phyloP scores from a whole-genome alignment of 2,888 invertebrate species.

The Ormia ochracea region DNA sequence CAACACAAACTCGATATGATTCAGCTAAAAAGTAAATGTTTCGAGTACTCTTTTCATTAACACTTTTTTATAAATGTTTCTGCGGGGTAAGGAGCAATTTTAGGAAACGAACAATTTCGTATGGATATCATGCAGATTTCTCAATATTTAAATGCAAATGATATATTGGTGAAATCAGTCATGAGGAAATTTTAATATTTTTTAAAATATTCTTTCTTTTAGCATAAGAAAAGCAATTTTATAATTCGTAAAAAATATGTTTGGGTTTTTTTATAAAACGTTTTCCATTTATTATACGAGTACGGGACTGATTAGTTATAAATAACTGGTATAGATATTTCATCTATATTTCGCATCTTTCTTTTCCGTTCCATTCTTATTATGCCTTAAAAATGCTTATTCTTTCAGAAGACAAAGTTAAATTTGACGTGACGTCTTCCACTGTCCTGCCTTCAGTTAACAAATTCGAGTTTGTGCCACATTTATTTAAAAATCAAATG shows the following conservation, averaged over 20 bases:
- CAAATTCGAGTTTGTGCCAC: constrained; percentile 47
- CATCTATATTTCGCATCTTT: no score
- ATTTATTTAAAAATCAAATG: constrained; percentile 53
- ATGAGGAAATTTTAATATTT: background rate
- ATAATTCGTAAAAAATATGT: no score
- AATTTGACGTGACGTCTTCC: background rate
- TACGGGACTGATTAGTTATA: no score
- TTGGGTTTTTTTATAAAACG: no score
- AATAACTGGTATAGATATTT: no score
- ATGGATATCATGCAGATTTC: constrained; percentile 29
- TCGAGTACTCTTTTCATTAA: constrained; percentile 52
- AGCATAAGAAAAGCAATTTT: no score
- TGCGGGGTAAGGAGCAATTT: background rate
- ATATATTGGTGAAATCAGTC: constrained; percentile 13
- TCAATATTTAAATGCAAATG: constrained; percentile 7
- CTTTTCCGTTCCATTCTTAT: no score
- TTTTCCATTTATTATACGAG: no score
- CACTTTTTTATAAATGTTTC: constrained; percentile 17
- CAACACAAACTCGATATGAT: constrained; percentile 5
- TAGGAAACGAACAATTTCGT: background rate
- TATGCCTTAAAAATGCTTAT: background rate
- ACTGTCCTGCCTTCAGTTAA: constrained; percentile 40
- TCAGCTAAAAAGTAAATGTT: background rate
- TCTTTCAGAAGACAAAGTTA: constrained; percentile 4
- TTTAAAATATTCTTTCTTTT: no score